Conservation (phyloP, 2,797 vertebrate genomes). For the Clarias laeviceps region DNA sequence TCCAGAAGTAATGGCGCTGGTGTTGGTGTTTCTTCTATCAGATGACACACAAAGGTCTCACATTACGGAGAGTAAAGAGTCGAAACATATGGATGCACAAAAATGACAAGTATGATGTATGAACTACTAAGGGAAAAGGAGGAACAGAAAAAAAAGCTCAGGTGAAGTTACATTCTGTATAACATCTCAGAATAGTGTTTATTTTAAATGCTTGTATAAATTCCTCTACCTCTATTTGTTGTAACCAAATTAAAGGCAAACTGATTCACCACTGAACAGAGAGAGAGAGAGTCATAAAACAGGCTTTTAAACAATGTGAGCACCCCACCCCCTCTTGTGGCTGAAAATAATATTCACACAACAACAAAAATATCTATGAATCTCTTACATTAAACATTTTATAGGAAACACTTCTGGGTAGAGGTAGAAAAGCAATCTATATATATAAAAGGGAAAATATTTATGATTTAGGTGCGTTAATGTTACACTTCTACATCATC, state of each 20-base stretch:
- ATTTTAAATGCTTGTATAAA: not conserved
- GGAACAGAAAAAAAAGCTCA: constrained; percentile 49
- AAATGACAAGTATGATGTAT: not conserved
- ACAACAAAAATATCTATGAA: not conserved
- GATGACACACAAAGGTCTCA: constrained; percentile 75
- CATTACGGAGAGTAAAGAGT: constrained; percentile 57
- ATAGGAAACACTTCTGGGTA: not conserved
- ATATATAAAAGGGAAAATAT: not conserved
- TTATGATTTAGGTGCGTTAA: not conserved
- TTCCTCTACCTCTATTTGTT: not conserved
- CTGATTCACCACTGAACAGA: not conserved
- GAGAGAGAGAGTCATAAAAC: not conserved
- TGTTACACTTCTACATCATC: not conserved
- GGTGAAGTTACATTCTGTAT: not conserved
- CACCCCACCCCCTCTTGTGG: constrained; percentile 51
- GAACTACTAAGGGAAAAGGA: constrained; percentile 37
- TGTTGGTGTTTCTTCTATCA: constrained; percentile 76
- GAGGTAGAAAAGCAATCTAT: not conserved
- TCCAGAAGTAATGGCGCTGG: constrained; percentile 75
- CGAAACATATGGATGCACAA: not conserved
- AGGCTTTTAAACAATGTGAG: constrained; percentile 13
- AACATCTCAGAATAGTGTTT: not conserved
- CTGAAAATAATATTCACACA: not conserved
- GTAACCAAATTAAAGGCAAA: not conserved
- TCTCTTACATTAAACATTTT: not conserved